Evolutionary conservation across 1,140 invertebrate species (phyloP), one percentile per base, ranked within the genome.

Genomic region (Drosophila pruinosa): DNA sequence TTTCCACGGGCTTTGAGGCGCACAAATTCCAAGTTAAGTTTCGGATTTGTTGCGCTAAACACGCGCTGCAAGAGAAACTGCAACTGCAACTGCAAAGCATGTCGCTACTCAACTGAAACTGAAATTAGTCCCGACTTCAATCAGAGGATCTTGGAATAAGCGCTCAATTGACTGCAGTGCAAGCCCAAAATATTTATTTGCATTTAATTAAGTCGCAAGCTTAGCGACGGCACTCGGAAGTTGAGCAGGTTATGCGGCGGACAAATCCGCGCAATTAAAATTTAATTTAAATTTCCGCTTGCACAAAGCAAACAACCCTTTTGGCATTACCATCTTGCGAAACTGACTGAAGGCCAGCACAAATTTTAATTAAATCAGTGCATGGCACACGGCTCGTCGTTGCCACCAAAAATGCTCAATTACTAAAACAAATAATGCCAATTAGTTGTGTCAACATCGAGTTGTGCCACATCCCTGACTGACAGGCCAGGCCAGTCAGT

Each of bases 381-480:
- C 75, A 45, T 3, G 15, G 38, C 64, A 26, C 71, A 43, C 56
- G 67, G 52, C 43, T 3, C 28, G 28, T 2, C 2, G 19, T 43
- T 53, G 62, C 38, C 68, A 54, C 78, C 86, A 76, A 89, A 85
- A 88, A 90, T 72, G 82, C 83, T 85, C 89, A 90, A 89, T 90
- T 90, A 82, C 78, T 90, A 90, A 90, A 90, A 90, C 89, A 90
- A 90, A 90, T 90, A 90, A 90, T 90, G 72, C 74, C 89, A 90
- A 90, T 90, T 90, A 90, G 89, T 83, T 90, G 79, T 89, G 88
- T 90, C 88, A 90, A 90, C 88, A 90, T 56, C 39, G 41, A 75
- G 26, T 31, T 31, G 8, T 22, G 56, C 39, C 22, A 22, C 53
- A 50, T n/a, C 14, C 53, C 41, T 63, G 10, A 10, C 28, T 43